phyloP scores from a whole-genome alignment of 2,888 invertebrate species.

The Gonocerus acuteangulatus region DNA sequence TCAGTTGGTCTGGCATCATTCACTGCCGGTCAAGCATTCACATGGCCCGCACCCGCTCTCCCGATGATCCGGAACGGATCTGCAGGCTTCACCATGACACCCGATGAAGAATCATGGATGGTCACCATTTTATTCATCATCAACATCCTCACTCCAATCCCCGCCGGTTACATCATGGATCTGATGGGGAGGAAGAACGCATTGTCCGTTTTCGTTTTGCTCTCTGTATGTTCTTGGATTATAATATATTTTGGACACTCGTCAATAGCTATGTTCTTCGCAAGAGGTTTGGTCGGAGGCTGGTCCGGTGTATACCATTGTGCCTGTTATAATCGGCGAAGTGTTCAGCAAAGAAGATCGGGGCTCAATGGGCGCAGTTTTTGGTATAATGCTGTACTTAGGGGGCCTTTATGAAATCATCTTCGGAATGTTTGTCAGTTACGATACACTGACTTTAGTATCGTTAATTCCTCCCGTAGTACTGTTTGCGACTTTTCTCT shows the following conservation, averaged over 20 bases:
- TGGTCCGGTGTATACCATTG: slow-evolving; percentile 38
- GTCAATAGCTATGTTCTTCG: slow-evolving; percentile 31
- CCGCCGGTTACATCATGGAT: slow-evolving; percentile 52
- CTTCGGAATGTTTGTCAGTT: slow-evolving; percentile 41
- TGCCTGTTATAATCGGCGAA: slow-evolving; percentile 39
- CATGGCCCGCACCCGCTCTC: slow-evolving; percentile 36
- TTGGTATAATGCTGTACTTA: slow-evolving; percentile 36
- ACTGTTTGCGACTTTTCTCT: slow-evolving; percentile 48
- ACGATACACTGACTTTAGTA: slow-evolving; percentile 43
- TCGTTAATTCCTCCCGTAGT: slow-evolving; percentile 45
- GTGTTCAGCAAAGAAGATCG: slow-evolving; percentile 36
- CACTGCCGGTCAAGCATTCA: slow-evolving; percentile 30
- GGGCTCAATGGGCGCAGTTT: slow-evolving; percentile 36
- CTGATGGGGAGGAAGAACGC: slow-evolving; percentile 51
- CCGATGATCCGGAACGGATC: slow-evolving; percentile 28
- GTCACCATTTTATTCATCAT: slow-evolving; percentile 36
- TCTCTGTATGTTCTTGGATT: slow-evolving; percentile 51
- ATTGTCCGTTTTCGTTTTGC: slow-evolving; percentile 49
- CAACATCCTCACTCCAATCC: slow-evolving; percentile 37
- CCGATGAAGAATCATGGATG: slow-evolving; percentile 34
- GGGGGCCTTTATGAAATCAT: slow-evolving; percentile 37
- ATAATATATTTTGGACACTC: slow-evolving; percentile 31
- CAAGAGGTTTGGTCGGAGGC: slow-evolving; percentile 36
- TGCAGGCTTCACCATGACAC: slow-evolving; percentile 31
- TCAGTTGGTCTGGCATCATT: slow-evolving; percentile 25